Evolutionary conservation across 2,113 vertebrate species (phyloP).

Genomic region (Callipepla californica): DNA sequence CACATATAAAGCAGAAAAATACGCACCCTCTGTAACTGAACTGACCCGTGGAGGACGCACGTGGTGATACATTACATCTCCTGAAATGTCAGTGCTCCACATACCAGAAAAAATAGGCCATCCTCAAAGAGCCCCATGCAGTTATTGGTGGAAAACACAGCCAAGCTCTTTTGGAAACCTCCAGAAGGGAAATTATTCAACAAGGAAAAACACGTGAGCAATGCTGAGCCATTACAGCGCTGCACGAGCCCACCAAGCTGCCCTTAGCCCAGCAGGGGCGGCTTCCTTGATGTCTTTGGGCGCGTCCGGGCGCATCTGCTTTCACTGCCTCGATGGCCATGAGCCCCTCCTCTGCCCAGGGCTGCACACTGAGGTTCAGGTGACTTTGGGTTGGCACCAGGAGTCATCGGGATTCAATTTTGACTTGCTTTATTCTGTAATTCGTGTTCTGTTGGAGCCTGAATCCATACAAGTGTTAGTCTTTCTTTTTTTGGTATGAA

Average conservation of each 20-base stretch:
- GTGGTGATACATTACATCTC: too few species aligned
- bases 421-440: neutral
- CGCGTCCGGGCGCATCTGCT: accelerated
- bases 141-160: too few species aligned
- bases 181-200: neutral
- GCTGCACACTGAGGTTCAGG: accelerated
- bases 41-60: too few species aligned
- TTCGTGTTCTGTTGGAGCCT: neutral
- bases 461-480: accelerated
- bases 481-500: neutral
- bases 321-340: accelerated
- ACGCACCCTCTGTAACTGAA: neutral
- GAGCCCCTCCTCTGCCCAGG: accelerated
- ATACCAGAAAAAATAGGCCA: too few species aligned
- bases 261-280: neutral
- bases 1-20: neutral
- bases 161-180: neutral
- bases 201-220: neutral
- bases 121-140: neutral
- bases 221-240: neutral
- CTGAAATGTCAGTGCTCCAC: too few species aligned
- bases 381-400: neutral
- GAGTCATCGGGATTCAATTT: accelerated
- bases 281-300: neutral
- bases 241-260: neutral